Base-by-base conservation (phyloP, 2,797 vertebrate genomes). In the Chloroceryle inda region DNA sequence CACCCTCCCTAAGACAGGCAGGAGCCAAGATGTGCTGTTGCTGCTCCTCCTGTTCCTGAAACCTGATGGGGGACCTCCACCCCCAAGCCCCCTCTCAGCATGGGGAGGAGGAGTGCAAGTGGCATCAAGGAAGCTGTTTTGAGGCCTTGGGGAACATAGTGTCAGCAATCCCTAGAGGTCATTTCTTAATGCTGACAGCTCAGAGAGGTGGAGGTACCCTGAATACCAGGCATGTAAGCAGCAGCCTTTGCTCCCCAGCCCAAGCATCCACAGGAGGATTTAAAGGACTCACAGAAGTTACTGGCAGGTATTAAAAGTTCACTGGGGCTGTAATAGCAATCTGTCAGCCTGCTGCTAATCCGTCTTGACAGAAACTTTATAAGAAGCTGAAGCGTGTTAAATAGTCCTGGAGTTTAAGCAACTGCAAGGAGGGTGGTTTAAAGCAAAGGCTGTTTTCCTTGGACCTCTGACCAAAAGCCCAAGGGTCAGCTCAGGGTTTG, bases 321-420 rank as follows among this genome's bases (percentile, higher is more conserved):
- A 94, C 95, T 95, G 93, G 77, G 92, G 96, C 86, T 96, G 83
- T 95, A 97, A 95, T 93, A 96, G 97, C 95, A 94, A 96, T 98
- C 98, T 97, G 95, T 98, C 98, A 98, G 77, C 97, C 33, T 67
- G 61, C 94, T 91, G 97, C 93, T 98, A 98, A 98, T 98, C 97
- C 88, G 4, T 97, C 96, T 96, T 98, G 97, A 98, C 98, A 98
- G 98, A 97, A 96, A 90, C 92, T 97, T 97, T 94, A 95, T 97
- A 97, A 98, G 97, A 97, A 97, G 84, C 88, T 81, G 73, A 87
- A 88, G 94, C 17, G 68, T 87, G 97, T 85, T 98, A 98, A 98
- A 97, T 75, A 97, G 95, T 87, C 89, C 95, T 79, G 92, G 94
- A 97, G 96, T 96, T 95, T 90, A 93, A 91, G 89, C 44, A 87